These are phyloP conservation scores for Varanus komodoensis DNA, from an alignment of 2,113 vertebrate species.

Conservation along the genomic window DNA sequence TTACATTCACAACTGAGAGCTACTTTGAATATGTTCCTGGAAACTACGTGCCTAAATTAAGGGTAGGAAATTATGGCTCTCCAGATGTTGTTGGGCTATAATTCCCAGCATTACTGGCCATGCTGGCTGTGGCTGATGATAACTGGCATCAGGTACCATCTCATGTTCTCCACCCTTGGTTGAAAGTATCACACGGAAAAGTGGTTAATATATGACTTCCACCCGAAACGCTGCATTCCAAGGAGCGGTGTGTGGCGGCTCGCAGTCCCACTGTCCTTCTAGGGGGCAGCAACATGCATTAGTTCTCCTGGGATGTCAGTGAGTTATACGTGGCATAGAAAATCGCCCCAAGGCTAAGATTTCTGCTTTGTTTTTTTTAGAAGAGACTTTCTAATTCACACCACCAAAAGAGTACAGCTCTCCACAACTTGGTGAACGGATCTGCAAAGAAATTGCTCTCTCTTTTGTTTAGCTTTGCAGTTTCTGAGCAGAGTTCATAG, in stretches of 20 bases:
- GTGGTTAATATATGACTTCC: background rate
- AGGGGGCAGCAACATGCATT: background rate
- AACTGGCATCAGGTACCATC: too few species aligned
- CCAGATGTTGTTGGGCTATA: too few species aligned
- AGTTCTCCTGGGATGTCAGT: slow-evolving; percentile 4
- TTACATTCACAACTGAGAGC: background rate
- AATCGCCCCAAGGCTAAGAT: background rate
- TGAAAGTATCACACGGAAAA: background rate
- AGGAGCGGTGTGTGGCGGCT: background rate
- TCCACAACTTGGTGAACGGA: background rate
- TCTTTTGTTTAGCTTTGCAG: slow-evolving; percentile 9
- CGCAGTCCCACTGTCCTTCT: background rate
- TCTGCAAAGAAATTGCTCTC: background rate
- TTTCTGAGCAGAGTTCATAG: background rate
- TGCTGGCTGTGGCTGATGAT: too few species aligned
- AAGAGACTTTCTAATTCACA: background rate
- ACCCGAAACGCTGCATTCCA: background rate
- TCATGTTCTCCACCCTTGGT: too few species aligned
- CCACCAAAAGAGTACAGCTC: background rate
- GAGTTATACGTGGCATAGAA: background rate
- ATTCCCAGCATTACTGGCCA: too few species aligned
- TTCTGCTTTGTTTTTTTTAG: background rate
- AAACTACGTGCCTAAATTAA: background rate
- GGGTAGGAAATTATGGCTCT: background rate
- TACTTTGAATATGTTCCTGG: background rate